Conservation (phyloP, 2,113 vertebrate species). For the Brachyhypopomus occidentalis region DNA sequence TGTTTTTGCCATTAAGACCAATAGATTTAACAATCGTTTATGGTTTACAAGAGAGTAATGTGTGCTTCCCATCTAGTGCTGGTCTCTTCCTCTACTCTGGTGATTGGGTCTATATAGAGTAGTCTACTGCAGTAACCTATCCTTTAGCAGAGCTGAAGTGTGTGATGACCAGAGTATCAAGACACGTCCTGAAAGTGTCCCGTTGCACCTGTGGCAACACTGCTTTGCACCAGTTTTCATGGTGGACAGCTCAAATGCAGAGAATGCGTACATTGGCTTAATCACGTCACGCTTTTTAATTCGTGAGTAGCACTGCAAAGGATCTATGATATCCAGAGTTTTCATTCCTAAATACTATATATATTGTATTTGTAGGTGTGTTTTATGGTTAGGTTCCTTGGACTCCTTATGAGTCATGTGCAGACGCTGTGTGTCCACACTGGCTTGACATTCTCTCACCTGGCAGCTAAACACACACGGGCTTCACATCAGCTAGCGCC, state of each 20-base stretch:
- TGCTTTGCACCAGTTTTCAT: background rate
- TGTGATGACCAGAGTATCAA: too few relatives aligned
- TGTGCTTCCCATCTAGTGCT: background rate
- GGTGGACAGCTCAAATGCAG: too few relatives aligned
- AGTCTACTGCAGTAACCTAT: background rate
- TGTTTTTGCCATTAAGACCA: constrained; percentile 5
- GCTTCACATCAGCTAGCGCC: constrained; percentile 44
- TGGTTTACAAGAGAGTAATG: background rate
- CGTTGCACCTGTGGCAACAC: background rate
- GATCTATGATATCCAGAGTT: too few relatives aligned
- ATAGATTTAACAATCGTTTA: background rate
- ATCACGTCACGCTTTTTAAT: too few relatives aligned
- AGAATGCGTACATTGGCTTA: background rate
- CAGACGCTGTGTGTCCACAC: constrained; percentile 49
- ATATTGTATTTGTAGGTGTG: too few relatives aligned
- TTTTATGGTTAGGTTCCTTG: background rate
- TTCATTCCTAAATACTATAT: too few relatives aligned
- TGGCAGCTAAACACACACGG: constrained; percentile 35
- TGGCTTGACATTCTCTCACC: constrained; percentile 51
- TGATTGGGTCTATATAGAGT: background rate
- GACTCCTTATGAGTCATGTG: constrained; percentile 41
- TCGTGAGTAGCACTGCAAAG: background rate
- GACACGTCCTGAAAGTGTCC: background rate
- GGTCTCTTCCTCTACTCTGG: background rate
- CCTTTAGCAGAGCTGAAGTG: too few relatives aligned